Evolutionary conservation across 2,113 vertebrate species (phyloP).

Genomic region (Colinus virginianus): DNA sequence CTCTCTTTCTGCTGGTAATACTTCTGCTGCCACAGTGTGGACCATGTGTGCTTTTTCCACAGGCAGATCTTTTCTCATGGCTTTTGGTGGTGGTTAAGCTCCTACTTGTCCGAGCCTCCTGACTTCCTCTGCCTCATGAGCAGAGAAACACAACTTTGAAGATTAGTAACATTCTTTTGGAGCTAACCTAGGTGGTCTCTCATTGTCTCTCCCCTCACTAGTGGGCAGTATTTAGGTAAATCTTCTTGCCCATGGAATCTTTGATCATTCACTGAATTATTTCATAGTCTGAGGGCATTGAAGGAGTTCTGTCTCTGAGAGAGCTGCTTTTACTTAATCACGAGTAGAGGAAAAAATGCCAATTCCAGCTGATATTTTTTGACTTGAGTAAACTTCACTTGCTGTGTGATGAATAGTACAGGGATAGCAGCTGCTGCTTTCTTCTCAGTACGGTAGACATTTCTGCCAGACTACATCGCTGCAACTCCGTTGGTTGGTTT

Average conservation of each 20-base stretch:
- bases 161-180: background rate
- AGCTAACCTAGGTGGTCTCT: background rate
- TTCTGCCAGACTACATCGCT: background rate
- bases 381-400: accelerated
- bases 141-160: background rate
- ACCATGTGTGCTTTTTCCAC: background rate
- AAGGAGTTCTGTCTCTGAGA: background rate
- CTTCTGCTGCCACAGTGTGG: background rate
- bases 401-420: background rate
- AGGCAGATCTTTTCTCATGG: background rate
- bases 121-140: background rate
- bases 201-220: background rate
- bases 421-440: background rate
- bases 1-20: background rate
- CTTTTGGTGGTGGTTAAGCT: background rate
- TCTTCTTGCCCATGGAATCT: background rate
- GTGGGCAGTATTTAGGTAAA: background rate
- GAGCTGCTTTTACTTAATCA: background rate
- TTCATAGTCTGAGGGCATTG: background rate
- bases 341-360: background rate
- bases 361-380: background rate
- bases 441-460: background rate
- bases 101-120: background rate
- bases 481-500: background rate
- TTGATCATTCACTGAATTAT: background rate